Evolutionary conservation across 2,797 vertebrate species (phyloP), one percentile per base, ranked within the genome.

Genomic region (Mormyrus proboscirostris): DNA sequence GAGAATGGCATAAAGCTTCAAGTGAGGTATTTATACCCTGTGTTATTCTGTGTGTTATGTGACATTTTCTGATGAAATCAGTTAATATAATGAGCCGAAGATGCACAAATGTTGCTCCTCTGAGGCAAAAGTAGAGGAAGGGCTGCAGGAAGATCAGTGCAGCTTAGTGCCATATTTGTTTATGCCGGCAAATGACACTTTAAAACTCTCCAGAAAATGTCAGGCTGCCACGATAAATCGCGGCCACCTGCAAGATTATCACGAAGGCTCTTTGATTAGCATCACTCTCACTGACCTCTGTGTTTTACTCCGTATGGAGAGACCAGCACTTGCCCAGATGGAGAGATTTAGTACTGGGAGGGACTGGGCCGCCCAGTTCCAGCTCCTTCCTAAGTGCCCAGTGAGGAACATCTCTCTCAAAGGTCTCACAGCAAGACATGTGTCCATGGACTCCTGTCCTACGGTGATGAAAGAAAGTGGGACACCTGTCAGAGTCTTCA

Each of bases 241-340:
- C 8, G 14, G 38, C 84, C 89, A 89, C 89, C 83, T 89, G 89
- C 50, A n/a, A 86, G 59, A 89, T 89, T 89, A 73, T 87, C 50
- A 25, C 33, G 82, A 6, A 53, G 89, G 16, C 16, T 62, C 82
- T 86, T 89, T 89, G 62, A 89, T 89, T 86, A 89, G 22, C 33
- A 9, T 12, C 38, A 10, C 83, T 85, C 22, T 55, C 25, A 19
- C 12, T 69, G 44, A 38, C 82, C 57, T 51, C 44, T 22, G n/a
- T 33, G 53, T 55, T 29, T 73, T 73, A 44, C 59, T 5, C 84
- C 84, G 6, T 29, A 59, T 76, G 89, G 16, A 85, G 19, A 25
- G 7, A 65, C 38, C 19, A 33, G 49, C 65, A 50, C 83, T 44
- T 22, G 5, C 47, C 82, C 59, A 16, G 69, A 49, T 6, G 3